A percentile compares a stretch with the other conserved stretches of the same genome.
Conservation (phyloP, 2,888 invertebrate genomes). For the Andrena hattorfiana region DNA sequence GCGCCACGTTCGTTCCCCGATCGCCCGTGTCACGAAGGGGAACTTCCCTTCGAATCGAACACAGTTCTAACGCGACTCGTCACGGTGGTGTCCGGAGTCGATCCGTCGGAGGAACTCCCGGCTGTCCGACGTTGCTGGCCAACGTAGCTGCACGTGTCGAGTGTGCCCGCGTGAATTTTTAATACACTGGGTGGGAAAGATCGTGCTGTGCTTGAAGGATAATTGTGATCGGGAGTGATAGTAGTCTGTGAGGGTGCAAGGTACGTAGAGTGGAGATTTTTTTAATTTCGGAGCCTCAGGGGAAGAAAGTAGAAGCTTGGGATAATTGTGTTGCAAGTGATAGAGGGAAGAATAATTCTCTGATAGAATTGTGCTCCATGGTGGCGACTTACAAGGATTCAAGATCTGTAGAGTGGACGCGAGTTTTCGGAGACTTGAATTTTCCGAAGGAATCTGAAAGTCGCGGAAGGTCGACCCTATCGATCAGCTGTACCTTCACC, state of each 20-base stretch:
- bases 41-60: neutral
- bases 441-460: neutral
- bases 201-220: neutral
- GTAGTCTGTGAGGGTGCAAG: neutral
- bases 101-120: neutral
- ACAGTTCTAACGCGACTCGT: neutral
- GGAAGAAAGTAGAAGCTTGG: neutral
- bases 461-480: neutral
- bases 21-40: neutral
- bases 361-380: neutral
- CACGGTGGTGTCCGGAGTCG: neutral
- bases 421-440: neutral
- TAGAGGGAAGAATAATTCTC: neutral
- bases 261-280: neutral
- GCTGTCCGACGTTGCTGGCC: slow-evolving; percentile 55
- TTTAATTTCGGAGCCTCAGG: neutral
- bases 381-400: neutral
- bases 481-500: slow-evolving; percentile 29
- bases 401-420: neutral
- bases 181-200: neutral
- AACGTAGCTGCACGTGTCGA: slow-evolving; percentile 46
- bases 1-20: neutral
- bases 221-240: neutral
- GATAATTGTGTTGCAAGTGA: neutral
- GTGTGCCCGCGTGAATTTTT: slow-evolving; percentile 5